Evolutionary conservation across 2,888 invertebrate genomes (phyloP).

Genomic region (Balanococcus diminutus): DNA sequence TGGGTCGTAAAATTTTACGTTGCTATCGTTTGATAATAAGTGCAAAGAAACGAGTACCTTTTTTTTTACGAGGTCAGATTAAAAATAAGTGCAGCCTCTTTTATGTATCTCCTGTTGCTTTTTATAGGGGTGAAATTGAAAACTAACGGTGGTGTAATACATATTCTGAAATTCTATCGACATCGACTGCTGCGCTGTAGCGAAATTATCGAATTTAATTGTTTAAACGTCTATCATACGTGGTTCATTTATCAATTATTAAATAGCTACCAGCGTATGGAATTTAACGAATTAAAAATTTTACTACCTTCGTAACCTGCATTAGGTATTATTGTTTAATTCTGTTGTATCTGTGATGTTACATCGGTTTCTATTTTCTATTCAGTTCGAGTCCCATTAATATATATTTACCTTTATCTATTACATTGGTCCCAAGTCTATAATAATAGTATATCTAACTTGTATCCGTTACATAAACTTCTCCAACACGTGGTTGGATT

Average conservation of each 20-base stretch:
- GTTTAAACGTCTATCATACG: background rate
- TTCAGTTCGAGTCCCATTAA: constrained; percentile 23
- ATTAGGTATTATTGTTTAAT: constrained; percentile 18
- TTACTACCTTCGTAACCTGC: background rate
- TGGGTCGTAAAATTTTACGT: background rate
- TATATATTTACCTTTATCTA: constrained; percentile 41
- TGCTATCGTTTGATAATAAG: background rate
- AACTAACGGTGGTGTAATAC: background rate
- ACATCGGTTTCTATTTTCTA: constrained; percentile 25
- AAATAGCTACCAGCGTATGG: background rate
- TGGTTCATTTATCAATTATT: background rate
- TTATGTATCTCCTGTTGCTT: background rate
- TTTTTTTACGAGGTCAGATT: background rate
- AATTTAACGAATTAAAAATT: constrained; percentile 14
- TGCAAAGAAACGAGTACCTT: background rate
- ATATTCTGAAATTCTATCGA: background rate
- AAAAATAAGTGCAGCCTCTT: background rate
- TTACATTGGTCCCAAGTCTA: constrained; percentile 38
- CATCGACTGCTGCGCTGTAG: no score
- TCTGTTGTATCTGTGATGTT: constrained; percentile 13
- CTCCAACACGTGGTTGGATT: constrained; percentile 37
- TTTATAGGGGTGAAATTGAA: background rate
- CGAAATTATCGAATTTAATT: background rate
- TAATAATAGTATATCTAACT: constrained; percentile 43
- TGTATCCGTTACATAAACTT: constrained; percentile 32